Evolutionary conservation across 2,797 vertebrate species (phyloP), one percentile per base, ranked within the genome.

Genomic region (Melanotaenia parkinsoni): DNA sequence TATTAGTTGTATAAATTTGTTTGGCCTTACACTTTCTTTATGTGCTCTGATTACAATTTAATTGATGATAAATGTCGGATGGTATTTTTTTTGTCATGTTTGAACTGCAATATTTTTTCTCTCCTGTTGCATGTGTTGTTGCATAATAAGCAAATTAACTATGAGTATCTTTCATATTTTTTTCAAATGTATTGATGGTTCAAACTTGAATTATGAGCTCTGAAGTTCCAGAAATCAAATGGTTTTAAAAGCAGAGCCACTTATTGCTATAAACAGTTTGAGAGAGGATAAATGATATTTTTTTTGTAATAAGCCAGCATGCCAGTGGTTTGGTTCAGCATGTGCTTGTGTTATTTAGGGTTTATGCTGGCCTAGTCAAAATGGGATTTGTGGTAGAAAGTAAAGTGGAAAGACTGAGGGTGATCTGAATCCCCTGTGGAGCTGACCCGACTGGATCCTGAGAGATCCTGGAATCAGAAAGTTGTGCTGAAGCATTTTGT

Each of bases 351-450:
- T 84, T 56, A 56, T 85, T 88, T 82, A 83, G 70, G 74, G 72
- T 81, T 88, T 82, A 26, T 30, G 66, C 75, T 67, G 75, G 70
- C 66, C 81, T 74, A 80, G 68, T 83, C 77, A 63, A 79, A 85
- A 69, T 2, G 16, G 70, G 77, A 86, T 80, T 81, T 89, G 82
- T 83, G 70, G 57, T 32, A 67, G 40, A 72, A 73, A 71, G 70
- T 58, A 70, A 71, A 70, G 56, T 26, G 16, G 28, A 70, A n/a
- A 65, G 64, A 51, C 54, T 54, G 53, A 74, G 28, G 62, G 63
- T 70, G 57, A 65, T 38, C 53, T 57, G 9, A 56, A 61, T n/a
- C 18, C 28, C 38, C 66, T 50, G 47, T 62, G 61, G 32, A 38
- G 66, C 69, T 37, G 37, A 70, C 38, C 33, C 47, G 22, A 58